These are phyloP conservation scores for Epinotia demarniana DNA, from an alignment of 2,888 invertebrate genomes.

Conservation along the genomic window DNA sequence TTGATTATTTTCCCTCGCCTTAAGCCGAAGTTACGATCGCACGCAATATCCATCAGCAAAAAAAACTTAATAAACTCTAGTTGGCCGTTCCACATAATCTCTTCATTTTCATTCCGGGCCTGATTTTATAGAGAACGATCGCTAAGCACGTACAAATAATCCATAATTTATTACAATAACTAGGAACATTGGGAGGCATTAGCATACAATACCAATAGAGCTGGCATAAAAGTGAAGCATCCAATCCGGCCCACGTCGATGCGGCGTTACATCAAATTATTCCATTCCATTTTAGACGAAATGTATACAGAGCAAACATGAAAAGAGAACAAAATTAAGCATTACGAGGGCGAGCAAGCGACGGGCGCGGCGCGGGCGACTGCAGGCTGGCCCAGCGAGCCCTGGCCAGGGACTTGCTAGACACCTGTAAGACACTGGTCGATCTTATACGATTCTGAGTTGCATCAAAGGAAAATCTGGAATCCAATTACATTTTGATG, in stretches of 20 bases:
- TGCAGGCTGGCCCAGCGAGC: conserved; percentile 17
- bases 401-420: too few relatives aligned
- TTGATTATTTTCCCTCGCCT: conserved; percentile 39
- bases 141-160: conserved; percentile 61
- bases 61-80: conserved; percentile 42
- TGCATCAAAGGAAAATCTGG: not conserved
- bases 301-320: conserved; percentile 83
- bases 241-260: conserved; percentile 69
- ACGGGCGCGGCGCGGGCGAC: conserved; percentile 49
- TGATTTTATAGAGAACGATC: conserved; percentile 52
- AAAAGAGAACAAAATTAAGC: conserved; percentile 83
- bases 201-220: conserved; percentile 62
- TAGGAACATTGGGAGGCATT: conserved; percentile 56
- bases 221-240: conserved; percentile 58
- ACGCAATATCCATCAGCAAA: conserved; percentile 39
- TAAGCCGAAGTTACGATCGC: conserved; percentile 40
- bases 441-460: not conserved
- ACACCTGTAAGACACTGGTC: not conserved
- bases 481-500: not conserved
- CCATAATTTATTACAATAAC: conserved; percentile 62
- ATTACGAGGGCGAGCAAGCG: conserved; percentile 58
- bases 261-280: conserved; percentile 76
- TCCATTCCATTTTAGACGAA: conserved; percentile 81
- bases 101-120: conserved; percentile 60
- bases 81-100: conserved; percentile 49